Percentiles rank a stretch among this genome's conserved stretches.
Conservation (phyloP, 2,113 vertebrate species). For the Cebus imitator region DNA sequence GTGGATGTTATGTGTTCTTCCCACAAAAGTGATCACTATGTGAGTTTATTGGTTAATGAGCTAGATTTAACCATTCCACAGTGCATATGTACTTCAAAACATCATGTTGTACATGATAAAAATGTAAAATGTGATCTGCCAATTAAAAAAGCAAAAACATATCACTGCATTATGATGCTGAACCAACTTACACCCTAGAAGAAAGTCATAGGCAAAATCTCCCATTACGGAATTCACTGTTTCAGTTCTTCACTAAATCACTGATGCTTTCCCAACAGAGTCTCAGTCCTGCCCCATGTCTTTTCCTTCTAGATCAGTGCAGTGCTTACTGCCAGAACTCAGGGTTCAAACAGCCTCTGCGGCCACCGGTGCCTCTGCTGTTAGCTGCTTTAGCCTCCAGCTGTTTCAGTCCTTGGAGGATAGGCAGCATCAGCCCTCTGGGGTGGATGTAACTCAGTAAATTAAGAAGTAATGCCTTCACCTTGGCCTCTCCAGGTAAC, state of each 20-base stretch:
- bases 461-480: neutral
- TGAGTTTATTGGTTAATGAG: neutral
- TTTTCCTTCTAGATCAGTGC: neutral
- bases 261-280: neutral
- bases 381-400: neutral
- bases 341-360: neutral
- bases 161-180: too few species aligned
- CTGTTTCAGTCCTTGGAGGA: neutral
- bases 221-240: neutral
- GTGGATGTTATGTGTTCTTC: neutral
- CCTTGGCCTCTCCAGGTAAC: neutral
- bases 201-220: neutral
- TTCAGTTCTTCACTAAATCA: neutral
- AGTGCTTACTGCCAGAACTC: neutral
- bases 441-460: neutral
- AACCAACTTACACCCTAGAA: neutral
- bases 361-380: neutral
- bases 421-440: neutral
- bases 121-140: neutral
- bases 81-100: neutral
- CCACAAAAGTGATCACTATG: neutral
- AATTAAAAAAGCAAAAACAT: neutral
- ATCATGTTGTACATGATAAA: neutral
- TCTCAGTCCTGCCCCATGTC: accelerated
- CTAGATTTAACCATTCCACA: neutral